Evolutionary conservation across 2,888 invertebrate species (phyloP).

Genomic region (Drosophila yooni): DNA sequence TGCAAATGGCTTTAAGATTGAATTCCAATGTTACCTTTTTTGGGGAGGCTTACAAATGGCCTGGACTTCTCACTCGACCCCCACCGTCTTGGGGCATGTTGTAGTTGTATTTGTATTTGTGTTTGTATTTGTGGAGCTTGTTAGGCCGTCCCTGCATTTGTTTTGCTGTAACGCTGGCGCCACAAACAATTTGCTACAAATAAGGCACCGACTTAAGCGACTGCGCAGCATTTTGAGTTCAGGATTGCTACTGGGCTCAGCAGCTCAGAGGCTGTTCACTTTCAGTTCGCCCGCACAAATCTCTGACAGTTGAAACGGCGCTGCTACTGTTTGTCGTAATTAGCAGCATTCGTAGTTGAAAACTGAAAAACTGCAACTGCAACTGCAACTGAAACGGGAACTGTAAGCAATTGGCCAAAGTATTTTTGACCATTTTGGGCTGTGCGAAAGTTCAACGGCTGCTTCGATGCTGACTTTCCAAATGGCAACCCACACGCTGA

Average conservation of each 20-base stretch:
- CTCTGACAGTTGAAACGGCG: constrained; percentile 70
- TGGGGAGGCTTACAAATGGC: constrained; percentile 68
- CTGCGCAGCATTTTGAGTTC: constrained; percentile 27
- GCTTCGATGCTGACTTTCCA: constrained; percentile 59
- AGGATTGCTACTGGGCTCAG: constrained; percentile 1
- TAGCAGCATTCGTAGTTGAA: constrained; percentile 55
- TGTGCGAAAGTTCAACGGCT: constrained; percentile 74
- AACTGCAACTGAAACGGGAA: constrained; percentile 2
- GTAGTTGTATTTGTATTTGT: constrained; percentile 25
- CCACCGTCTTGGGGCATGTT: constrained; percentile 40
- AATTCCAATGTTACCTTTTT: constrained; percentile 75
- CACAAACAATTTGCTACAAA: constrained; percentile 83
- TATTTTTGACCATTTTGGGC: constrained; percentile 73
- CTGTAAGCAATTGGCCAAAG: constrained; percentile 54
- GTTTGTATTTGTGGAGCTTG: constrained; percentile 24
- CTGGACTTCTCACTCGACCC: constrained; percentile 63
- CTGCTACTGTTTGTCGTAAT: constrained; percentile 75
- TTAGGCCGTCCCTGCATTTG: constrained; percentile 38
- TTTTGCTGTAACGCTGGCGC: constrained; percentile 61
- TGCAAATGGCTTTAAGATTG: constrained; percentile 83
- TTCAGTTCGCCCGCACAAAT: constrained; percentile 66
- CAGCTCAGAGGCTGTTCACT: constrained; percentile 1
- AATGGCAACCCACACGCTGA: constrained; percentile 78
- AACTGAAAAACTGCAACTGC: constrained; percentile 18
- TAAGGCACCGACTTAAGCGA: constrained; percentile 82